Base-by-base conservation (phyloP, 2,888 invertebrate genomes). In the Ashinkailepas kermadecensis region DNA sequence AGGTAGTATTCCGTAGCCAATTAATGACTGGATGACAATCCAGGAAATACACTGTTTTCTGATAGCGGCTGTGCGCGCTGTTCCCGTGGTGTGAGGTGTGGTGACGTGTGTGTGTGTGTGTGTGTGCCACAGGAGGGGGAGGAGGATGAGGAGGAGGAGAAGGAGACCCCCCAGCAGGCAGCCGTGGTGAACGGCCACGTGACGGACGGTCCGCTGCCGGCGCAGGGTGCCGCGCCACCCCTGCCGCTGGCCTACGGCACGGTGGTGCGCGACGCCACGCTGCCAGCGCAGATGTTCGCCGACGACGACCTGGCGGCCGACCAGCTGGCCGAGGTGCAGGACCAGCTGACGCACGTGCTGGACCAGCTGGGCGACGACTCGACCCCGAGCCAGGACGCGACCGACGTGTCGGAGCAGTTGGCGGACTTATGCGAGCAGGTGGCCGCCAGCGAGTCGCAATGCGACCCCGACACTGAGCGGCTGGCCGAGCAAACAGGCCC, bases 281-380 rank as follows among this genome's bases (percentile, higher is more conserved):
- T 78, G 58, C 78, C 78, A 12, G 78, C 78, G 23, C 78, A 78
- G 58, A 78, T 78, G 78, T 78, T 78, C 78, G 78, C 78, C 58
- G 78, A 78, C 23, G 78, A 78, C 23, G 78, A 78, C 58, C 57
- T 58, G 78, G 78, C 58, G n/a, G 58, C 74, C 21, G 74, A 74
- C 18, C 74, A 74, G 74, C 54, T 74, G 54, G n/a, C 74, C 8
- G 74, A 74, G 74, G 74, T 74, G 18, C 74, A 74, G 74, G 9
- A 54, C 18, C 74, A 74, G 74, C 54, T 74, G 54, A 54, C 74
- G 8, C 8, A 12, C 3, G 74, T 74, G 74, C 54, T 74, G 74
- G 74, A 74, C 74, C 74, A 21, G 54, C 74, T 74, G 54, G 74
- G 39, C 8, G 74, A 74, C 13, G 74, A 74, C 74, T 74, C 74